phyloP scores from a whole-genome alignment of 1,140 invertebrate species.

The Drosophila kikkawai region DNA sequence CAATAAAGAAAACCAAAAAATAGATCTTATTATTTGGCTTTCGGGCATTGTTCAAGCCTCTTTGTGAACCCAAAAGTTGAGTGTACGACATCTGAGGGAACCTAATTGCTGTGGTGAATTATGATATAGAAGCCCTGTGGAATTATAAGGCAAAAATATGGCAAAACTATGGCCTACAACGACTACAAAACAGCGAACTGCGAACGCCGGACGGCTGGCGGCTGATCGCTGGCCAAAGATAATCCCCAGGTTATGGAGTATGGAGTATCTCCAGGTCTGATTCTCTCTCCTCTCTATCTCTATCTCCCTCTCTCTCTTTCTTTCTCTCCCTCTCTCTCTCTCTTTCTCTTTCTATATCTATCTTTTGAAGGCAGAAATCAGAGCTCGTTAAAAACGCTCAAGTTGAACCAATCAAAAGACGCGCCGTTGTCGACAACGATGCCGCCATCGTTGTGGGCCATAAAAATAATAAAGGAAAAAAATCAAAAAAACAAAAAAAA shows the following conservation, averaged over 20 bases:
- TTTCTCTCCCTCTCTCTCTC: background rate
- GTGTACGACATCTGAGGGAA: constrained; percentile 25
- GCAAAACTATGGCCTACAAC: constrained; percentile 27
- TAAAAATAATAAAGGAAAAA: constrained; percentile 74
- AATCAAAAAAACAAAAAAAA: constrained; percentile 12
- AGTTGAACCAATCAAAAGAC: constrained; percentile 82
- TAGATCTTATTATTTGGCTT: background rate
- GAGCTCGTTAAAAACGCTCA: constrained; percentile 79
- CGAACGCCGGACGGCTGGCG: constrained; percentile 25
- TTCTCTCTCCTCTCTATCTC: constrained; percentile 11
- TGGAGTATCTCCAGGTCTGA: constrained; percentile 4
- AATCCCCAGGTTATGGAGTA: constrained; percentile 37
- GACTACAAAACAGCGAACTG: background rate
- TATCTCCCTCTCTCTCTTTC: constrained; percentile 6
- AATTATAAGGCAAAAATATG: constrained; percentile 53
- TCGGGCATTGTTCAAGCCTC: background rate
- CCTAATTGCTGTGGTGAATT: constrained; percentile 78
- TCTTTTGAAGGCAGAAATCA: constrained; percentile 64
- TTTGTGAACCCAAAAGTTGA: background rate
- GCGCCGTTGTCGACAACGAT: constrained; percentile 57
- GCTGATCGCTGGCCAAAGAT: constrained; percentile 69
- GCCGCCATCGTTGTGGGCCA: constrained; percentile 58
- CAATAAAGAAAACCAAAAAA: too few relatives aligned
- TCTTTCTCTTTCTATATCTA: constrained; percentile 20
- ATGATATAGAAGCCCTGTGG: constrained; percentile 77